Evolutionary conservation across 2,888 invertebrate genomes (phyloP).

Genomic region (Phanerotoma sp.): DNA sequence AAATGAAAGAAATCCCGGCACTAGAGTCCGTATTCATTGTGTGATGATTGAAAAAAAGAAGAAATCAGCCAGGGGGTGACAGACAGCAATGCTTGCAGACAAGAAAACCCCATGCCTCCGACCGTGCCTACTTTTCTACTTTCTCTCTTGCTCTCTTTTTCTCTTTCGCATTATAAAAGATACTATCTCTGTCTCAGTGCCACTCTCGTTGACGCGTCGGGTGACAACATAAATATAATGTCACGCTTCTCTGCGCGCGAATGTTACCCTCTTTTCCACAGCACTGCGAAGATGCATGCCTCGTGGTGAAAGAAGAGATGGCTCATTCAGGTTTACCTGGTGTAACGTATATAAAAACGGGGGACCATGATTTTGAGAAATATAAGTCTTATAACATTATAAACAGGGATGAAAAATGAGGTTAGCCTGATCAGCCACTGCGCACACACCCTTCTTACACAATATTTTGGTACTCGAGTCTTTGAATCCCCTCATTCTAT

Average conservation of each 20-base stretch:
- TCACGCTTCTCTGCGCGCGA: conserved; percentile 54
- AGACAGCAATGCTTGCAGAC: conserved; percentile 47
- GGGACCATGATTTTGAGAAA: background rate
- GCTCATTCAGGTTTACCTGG: conserved; percentile 22
- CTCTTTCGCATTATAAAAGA: background rate
- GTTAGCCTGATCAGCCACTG: conserved; percentile 39
- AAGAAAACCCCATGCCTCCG: conserved; percentile 44
- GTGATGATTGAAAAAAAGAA: conserved; percentile 1
- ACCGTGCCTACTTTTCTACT: conserved; percentile 25
- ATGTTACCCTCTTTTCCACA: conserved; percentile 34
- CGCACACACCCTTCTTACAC: conserved; percentile 37
- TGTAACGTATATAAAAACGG: conserved; percentile 3
- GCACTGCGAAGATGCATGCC: conserved; percentile 9
- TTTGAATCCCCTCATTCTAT: background rate
- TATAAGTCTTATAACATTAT: background rate
- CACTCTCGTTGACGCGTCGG: conserved; percentile 47
- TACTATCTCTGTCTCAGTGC: conserved; percentile 30
- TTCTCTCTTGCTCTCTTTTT: background rate
- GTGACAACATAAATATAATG: conserved; percentile 57
- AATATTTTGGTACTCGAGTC: conserved; percentile 54
- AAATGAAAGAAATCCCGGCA: conserved; percentile 3
- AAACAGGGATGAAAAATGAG: conserved; percentile 50
- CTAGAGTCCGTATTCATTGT: conserved; percentile 22
- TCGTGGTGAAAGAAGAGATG: conserved; percentile 21
- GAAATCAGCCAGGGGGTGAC: background rate